Evolutionary conservation across 2,113 vertebrate genomes (phyloP).

Genomic region (Sorex araneus): DNA sequence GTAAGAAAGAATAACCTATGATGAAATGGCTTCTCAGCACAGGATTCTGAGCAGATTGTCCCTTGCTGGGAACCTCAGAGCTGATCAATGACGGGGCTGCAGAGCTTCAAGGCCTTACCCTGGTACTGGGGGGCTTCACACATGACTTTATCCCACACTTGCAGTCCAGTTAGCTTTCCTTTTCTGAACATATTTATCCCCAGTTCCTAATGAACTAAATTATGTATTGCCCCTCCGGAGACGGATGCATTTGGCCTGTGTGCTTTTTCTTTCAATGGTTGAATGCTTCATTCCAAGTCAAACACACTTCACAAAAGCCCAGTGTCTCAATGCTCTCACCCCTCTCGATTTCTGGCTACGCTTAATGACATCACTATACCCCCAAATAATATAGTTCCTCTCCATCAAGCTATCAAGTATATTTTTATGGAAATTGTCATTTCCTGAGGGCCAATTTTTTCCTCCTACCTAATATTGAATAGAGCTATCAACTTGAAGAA

Average conservation of each 20-base stretch:
- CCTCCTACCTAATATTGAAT: background rate
- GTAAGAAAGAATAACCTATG: background rate
- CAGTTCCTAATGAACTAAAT: background rate
- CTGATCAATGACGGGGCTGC: background rate
- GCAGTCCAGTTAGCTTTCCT: background rate
- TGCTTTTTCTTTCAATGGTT: background rate
- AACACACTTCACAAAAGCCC: background rate
- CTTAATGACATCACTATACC: background rate
- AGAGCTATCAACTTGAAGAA: background rate
- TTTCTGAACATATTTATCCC: background rate
- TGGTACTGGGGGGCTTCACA: background rate
- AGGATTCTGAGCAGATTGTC: background rate
- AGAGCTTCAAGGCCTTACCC: background rate
- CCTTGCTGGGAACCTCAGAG: background rate
- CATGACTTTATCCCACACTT: background rate
- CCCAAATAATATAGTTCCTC: constrained; percentile 8
- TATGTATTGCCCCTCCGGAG: background rate
- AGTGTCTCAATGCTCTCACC: background rate
- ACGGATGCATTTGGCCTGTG: background rate
- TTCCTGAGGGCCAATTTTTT: background rate
- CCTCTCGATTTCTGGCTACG: background rate
- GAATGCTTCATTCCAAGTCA: background rate
- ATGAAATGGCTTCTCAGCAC: background rate
- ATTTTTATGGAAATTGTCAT: constrained; percentile 8
- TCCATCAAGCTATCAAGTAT: background rate